Evolutionary conservation across 1,140 invertebrate species (phyloP).

Genomic region (Cydia strobilella): DNA sequence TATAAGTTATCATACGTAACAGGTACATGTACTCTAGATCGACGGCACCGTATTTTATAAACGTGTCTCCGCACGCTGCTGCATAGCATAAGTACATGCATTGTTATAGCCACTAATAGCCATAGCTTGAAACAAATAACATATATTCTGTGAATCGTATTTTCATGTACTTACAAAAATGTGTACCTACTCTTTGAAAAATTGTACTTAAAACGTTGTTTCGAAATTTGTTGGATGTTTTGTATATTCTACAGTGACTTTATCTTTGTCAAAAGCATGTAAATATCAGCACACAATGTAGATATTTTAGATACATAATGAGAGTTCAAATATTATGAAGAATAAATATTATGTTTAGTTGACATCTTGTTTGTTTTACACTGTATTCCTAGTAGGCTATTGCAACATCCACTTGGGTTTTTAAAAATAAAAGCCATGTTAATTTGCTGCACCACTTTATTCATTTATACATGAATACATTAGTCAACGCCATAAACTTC

Average conservation of each 20-base stretch:
- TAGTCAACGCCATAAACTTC: conserved; percentile 77
- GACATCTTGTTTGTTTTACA: conserved; percentile 50
- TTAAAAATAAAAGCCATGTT: conserved; percentile 43
- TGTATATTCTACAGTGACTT: conserved; percentile 71
- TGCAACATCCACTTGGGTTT: not conserved
- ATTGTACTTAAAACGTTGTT: conserved; percentile 52
- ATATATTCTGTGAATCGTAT: conserved; percentile 33
- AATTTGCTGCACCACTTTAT: conserved; percentile 67
- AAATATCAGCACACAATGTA: conserved; percentile 73
- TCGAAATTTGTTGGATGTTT: conserved; percentile 63
- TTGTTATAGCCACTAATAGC: conserved; percentile 11
- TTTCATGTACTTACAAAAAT: conserved; percentile 32
- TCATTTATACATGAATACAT: conserved; percentile 74
- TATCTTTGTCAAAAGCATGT: conserved; percentile 70
- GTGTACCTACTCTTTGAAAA: conserved; percentile 45
- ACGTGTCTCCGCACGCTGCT: conserved; percentile 35
- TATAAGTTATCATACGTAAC: conserved; percentile 16
- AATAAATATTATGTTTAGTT: conserved; percentile 78
- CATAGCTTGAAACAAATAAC: conserved; percentile 28
- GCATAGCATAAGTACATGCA: conserved; percentile 40
- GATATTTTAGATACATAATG: conserved; percentile 71
- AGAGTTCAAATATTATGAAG: conserved; percentile 78
- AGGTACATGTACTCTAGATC: conserved; percentile 37
- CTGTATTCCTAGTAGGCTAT: conserved; percentile 20
- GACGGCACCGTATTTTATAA: conserved; percentile 45